Evolutionary conservation across 2,113 vertebrate species (phyloP).

Genomic region (Aythya baeri): DNA sequence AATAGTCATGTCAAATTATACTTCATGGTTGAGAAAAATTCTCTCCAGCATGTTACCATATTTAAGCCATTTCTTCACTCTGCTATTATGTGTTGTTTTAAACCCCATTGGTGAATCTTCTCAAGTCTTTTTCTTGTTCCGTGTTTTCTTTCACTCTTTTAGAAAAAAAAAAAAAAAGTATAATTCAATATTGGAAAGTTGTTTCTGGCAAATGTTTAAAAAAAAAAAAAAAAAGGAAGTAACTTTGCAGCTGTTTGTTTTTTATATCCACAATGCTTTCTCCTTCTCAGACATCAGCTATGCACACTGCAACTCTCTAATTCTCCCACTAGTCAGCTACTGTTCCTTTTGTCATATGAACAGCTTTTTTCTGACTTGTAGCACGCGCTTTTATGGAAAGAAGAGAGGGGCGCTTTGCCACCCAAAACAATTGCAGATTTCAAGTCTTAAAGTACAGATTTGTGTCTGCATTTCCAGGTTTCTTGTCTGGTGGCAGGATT

Average conservation of each 20-base stretch:
- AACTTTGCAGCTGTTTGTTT: conserved; percentile 52
- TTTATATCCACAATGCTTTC: conserved; percentile 9
- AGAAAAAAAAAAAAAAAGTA: background rate
- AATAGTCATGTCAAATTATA: conserved; percentile 53
- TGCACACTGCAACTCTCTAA: background rate
- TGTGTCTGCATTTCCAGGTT: background rate
- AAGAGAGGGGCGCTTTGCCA: background rate
- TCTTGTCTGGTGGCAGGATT: background rate
- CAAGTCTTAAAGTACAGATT: background rate
- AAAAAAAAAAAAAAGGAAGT: background rate
- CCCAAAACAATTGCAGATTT: conserved; percentile 3
- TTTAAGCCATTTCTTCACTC: conserved; percentile 6
- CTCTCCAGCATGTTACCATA: conserved; percentile 44
- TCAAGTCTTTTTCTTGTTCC: background rate
- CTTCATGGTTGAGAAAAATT: conserved; percentile 56
- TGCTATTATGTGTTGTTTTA: conserved; percentile 4
- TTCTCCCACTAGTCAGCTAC: background rate
- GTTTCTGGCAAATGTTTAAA: conserved; percentile 30
- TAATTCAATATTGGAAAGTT: conserved; percentile 56
- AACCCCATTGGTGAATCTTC: conserved; percentile 14
- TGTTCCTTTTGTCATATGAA: background rate
- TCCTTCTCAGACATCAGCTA: background rate
- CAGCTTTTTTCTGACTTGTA: background rate
- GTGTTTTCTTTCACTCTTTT: conserved; percentile 26
- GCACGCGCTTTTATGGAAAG: background rate